phyloP scores from a whole-genome alignment of 2,113 vertebrate genomes.

The Penelope pileata region DNA sequence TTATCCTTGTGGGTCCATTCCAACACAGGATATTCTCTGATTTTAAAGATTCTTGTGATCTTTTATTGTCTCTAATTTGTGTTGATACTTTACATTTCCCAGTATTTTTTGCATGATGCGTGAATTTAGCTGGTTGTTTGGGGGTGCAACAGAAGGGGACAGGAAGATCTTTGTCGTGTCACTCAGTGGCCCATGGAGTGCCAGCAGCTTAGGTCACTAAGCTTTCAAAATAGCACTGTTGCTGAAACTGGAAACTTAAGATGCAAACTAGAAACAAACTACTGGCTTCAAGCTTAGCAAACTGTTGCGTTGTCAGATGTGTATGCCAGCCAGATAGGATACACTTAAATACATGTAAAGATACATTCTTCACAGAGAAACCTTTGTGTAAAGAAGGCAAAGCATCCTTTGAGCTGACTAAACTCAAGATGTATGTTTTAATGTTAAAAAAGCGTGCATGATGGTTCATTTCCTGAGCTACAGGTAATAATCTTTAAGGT shows the following conservation, averaged over 20 bases:
- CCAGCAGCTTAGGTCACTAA: constrained; percentile 57
- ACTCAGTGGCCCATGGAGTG: constrained; percentile 16
- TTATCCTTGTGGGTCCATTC: not conserved
- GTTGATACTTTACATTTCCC: constrained; percentile 9
- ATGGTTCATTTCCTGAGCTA: not conserved
- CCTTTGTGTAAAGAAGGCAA: not conserved
- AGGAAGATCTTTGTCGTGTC: not conserved
- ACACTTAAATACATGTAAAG: not conserved
- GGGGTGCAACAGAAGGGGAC: not conserved
- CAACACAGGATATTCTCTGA: not conserved
- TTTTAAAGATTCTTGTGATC: not conserved
- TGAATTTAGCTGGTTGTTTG: not conserved
- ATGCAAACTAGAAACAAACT: constrained; percentile 46
- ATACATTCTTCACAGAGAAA: not conserved
- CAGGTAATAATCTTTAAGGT: not conserved
- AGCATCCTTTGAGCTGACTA: not conserved
- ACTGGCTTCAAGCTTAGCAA: constrained; percentile 1
- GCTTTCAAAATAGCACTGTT: constrained; percentile 65
- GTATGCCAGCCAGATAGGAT: not conserved
- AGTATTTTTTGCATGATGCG: not conserved
- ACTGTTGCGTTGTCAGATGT: not conserved
- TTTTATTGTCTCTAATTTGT: constrained; percentile 50
- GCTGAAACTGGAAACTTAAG: constrained; percentile 56
- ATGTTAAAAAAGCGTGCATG: not conserved
- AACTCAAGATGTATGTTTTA: not conserved